Evolutionary conservation across 1,140 invertebrate genomes (phyloP).

Genomic region (Aphaenogaster ashmeadi): DNA sequence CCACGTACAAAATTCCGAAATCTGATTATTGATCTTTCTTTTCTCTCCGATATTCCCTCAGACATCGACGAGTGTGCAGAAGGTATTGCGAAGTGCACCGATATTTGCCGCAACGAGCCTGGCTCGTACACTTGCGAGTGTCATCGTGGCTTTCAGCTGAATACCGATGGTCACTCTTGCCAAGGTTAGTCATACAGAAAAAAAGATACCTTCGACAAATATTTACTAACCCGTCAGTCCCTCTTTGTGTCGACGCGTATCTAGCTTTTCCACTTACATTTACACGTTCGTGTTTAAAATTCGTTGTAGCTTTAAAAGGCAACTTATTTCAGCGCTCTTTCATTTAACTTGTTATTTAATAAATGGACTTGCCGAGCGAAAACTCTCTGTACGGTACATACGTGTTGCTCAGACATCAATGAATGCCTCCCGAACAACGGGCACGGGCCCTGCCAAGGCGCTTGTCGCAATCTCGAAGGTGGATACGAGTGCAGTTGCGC

Average conservation of each 20-base stretch:
- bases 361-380: background rate
- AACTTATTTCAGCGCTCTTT: background rate
- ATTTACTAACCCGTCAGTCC: background rate
- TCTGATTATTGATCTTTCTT: background rate
- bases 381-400: background rate
- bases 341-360: constrained; percentile 6
- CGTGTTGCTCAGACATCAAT: constrained; percentile 87
- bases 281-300: background rate
- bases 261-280: background rate
- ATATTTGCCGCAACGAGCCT: constrained; percentile 86
- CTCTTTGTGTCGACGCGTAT: background rate
- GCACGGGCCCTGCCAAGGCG: constrained; percentile 90
- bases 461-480: constrained; percentile 89
- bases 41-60: constrained; percentile 82
- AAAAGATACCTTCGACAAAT: background rate
- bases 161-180: constrained; percentile 89
- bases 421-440: constrained; percentile 89
- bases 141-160: constrained; percentile 84
- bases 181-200: constrained; percentile 86
- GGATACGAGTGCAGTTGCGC: constrained; percentile 90
- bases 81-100: constrained; percentile 89
- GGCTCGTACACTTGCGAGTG: constrained; percentile 87
- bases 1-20: background rate
- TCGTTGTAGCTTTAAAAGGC: background rate
- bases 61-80: constrained; percentile 94